These are phyloP conservation scores for Aphrocallistes beatrix DNA, from an alignment of 37 sponge, comb jelly and placozoan species.

Conservation along the genomic window DNA sequence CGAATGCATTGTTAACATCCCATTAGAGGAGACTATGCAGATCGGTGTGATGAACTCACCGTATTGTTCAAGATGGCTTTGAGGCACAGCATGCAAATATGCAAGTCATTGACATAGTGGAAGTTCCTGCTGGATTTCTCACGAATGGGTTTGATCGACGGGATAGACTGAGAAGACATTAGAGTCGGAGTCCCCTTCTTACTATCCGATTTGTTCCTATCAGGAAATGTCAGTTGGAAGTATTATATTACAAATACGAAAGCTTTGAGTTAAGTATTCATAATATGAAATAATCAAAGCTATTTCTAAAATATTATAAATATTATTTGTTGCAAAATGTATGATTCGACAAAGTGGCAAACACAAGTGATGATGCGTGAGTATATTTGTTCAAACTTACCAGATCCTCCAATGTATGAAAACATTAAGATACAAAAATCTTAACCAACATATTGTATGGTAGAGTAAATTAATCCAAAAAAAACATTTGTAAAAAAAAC, in stretches of 20 bases:
- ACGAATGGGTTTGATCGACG: background rate
- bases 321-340: too few relatives aligned
- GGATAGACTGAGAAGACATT: background rate
- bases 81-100: constrained; percentile 68
- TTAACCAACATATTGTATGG: background rate
- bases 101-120: constrained; percentile 38
- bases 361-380: too few relatives aligned
- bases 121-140: background rate
- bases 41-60: constrained; percentile 26
- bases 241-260: background rate
- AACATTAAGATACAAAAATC: background rate
- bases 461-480: background rate
- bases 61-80: constrained; percentile 76
- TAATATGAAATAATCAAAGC: too few relatives aligned
- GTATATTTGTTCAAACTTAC: too few relatives aligned
- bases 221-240: background rate
- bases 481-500: background rate
- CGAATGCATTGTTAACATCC: too few relatives aligned
- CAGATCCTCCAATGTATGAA: too few relatives aligned
- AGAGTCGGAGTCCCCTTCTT: background rate
- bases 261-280: background rate
- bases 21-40: background rate
- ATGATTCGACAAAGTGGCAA: too few relatives aligned
- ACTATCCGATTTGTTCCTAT: background rate
- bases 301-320: too few relatives aligned